phyloP scores from a whole-genome alignment of 2,888 invertebrate species.

The Leucania comma region DNA sequence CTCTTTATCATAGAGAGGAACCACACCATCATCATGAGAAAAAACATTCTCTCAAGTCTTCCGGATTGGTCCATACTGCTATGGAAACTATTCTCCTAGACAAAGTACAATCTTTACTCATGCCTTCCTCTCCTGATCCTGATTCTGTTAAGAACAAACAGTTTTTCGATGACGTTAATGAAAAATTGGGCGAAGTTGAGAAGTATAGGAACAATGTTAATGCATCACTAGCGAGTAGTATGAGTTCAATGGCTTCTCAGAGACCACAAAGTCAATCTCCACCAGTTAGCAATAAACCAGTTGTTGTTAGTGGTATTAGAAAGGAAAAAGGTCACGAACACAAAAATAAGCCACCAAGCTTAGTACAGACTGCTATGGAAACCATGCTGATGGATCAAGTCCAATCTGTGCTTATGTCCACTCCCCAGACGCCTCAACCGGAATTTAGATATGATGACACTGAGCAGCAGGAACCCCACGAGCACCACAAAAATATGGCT shows the following conservation, averaged over 20 bases:
- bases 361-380: constrained; percentile 86
- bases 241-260: constrained; percentile 45
- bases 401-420: constrained; percentile 68
- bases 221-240: constrained; percentile 52
- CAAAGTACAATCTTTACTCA: constrained; percentile 85
- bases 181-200: constrained; percentile 82
- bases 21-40: constrained; percentile 72
- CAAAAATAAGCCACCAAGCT: constrained; percentile 50
- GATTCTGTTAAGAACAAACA: constrained; percentile 73
- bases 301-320: constrained; percentile 53
- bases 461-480: constrained; percentile 25
- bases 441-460: constrained; percentile 47
- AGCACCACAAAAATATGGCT: constrained; percentile 33
- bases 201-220: constrained; percentile 66
- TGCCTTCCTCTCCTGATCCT: constrained; percentile 82
- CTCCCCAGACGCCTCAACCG: constrained; percentile 51
- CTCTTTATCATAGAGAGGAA: constrained; percentile 71
- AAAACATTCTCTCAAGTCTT: constrained; percentile 76
- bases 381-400: constrained; percentile 88
- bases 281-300: constrained; percentile 55
- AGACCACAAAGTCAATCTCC: constrained; percentile 45
- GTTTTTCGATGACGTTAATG: constrained; percentile 84
- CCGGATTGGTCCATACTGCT: constrained; percentile 88
- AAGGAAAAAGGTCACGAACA: constrained; percentile 39
- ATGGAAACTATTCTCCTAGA: constrained; percentile 91